phyloP scores from a whole-genome alignment of 1,140 invertebrate genomes.

The Ceratitis capitata region DNA sequence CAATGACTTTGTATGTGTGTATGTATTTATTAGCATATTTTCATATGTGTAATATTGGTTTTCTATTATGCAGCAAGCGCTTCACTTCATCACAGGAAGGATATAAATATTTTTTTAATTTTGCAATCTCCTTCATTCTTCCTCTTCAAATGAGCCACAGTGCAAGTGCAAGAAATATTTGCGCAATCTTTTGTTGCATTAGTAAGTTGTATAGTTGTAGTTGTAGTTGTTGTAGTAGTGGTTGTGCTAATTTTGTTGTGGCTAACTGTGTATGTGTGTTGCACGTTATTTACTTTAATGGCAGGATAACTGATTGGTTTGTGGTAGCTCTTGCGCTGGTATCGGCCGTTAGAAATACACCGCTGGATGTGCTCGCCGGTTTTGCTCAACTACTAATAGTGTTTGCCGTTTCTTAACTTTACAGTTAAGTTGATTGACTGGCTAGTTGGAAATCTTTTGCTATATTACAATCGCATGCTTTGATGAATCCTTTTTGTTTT shows the following conservation, averaged over 20 bases:
- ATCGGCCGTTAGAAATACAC: not conserved
- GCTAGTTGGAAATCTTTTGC: not conserved
- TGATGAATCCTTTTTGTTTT: too few relatives aligned
- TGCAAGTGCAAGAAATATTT: not conserved
- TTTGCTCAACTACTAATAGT: not conserved
- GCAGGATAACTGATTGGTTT: constrained; percentile 39
- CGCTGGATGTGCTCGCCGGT: not conserved
- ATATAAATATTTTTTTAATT: too few relatives aligned
- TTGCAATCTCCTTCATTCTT: not conserved
- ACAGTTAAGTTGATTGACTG: not conserved
- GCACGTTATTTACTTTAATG: not conserved
- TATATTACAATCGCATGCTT: too few relatives aligned
- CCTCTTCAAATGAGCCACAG: not conserved
- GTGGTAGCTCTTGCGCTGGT: not conserved
- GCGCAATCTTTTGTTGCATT: not conserved
- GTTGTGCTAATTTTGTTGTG: not conserved
- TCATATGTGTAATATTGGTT: constrained; percentile 45
- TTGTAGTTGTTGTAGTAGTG: not conserved
- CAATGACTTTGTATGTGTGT: constrained; percentile 49
- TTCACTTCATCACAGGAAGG: too few relatives aligned
- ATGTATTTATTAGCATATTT: constrained; percentile 44
- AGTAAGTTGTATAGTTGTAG: not conserved
- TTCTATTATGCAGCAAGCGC: constrained; percentile 46
- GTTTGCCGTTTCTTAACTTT: not conserved
- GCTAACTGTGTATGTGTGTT: constrained; percentile 39